These are phyloP conservation scores for Clistopyga incitator DNA, from an alignment of 2,888 invertebrate genomes.

Conservation along the genomic window DNA sequence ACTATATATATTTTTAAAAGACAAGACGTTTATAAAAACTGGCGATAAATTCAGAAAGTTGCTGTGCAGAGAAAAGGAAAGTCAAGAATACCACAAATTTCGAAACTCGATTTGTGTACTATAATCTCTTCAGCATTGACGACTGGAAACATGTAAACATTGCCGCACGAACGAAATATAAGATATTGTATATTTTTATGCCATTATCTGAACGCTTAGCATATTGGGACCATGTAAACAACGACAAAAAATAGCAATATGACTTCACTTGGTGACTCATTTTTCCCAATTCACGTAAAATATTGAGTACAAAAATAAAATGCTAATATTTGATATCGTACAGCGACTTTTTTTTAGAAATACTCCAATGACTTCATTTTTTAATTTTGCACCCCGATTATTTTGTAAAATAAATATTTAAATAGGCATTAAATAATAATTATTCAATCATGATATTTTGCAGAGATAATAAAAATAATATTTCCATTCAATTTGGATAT, in stretches of 20 bases:
- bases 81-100: not conserved
- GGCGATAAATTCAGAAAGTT: not conserved
- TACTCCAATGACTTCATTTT: too few relatives aligned
- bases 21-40: not conserved
- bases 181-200: not conserved
- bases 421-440: not conserved
- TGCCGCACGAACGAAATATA: constrained; percentile 11
- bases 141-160: constrained; percentile 30
- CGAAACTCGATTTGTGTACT: not conserved
- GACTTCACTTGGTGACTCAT: constrained; percentile 11
- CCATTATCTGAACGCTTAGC: too few relatives aligned
- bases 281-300: constrained; percentile 29
- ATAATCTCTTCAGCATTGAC: not conserved
- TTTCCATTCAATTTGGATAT: too few relatives aligned
- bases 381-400: not conserved
- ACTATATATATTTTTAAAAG: not conserved
- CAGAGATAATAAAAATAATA: not conserved
- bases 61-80: not conserved
- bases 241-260: constrained; percentile 7
- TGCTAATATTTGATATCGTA: not conserved
- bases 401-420: not conserved
- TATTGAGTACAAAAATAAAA: constrained; percentile 23
- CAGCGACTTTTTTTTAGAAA: too few relatives aligned
- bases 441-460: not conserved
- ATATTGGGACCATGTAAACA: too few relatives aligned